Conservation (phyloP, 2,797 vertebrate genomes). For the Xiphophorus birchmanni region DNA sequence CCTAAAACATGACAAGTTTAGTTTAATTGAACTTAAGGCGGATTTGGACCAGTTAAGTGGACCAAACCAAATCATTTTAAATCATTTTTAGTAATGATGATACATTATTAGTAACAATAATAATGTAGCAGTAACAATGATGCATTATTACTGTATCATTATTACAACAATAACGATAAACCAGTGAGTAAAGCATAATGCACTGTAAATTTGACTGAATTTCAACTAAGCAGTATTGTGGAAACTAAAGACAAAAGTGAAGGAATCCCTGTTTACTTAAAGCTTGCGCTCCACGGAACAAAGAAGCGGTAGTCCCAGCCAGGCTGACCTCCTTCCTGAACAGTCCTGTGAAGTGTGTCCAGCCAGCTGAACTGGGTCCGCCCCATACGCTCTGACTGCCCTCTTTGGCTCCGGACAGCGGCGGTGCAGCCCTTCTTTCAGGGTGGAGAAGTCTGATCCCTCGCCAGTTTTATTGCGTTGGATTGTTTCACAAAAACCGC, state of each 20-base stretch:
- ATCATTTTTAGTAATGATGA: too few species aligned
- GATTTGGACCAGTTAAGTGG: background rate
- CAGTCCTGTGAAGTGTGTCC: slow-evolving; percentile 20
- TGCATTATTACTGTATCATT: too few species aligned
- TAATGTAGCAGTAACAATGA: too few species aligned
- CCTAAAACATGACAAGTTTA: background rate
- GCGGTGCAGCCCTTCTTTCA: slow-evolving; percentile 46
- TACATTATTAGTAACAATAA: too few species aligned
- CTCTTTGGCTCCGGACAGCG: slow-evolving; percentile 4
- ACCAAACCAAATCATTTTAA: background rate
- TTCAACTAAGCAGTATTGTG: background rate
- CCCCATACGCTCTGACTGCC: slow-evolving; percentile 26
- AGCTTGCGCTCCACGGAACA: background rate
- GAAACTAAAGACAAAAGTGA: background rate
- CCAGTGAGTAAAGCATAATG: background rate
- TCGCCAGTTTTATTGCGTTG: slow-evolving; percentile 56
- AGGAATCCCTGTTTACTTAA: background rate
- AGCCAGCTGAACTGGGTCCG: slow-evolving; percentile 47
- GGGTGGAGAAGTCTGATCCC: slow-evolving; percentile 52
- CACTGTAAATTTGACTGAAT: too few species aligned
- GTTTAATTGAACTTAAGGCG: background rate
- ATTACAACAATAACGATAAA: background rate
- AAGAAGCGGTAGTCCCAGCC: background rate
- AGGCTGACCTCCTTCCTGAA: background rate
- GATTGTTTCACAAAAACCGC: slow-evolving; percentile 58